Evolutionary conservation across 2,797 vertebrate genomes (phyloP).

Genomic region (Pelochelys cantorii): DNA sequence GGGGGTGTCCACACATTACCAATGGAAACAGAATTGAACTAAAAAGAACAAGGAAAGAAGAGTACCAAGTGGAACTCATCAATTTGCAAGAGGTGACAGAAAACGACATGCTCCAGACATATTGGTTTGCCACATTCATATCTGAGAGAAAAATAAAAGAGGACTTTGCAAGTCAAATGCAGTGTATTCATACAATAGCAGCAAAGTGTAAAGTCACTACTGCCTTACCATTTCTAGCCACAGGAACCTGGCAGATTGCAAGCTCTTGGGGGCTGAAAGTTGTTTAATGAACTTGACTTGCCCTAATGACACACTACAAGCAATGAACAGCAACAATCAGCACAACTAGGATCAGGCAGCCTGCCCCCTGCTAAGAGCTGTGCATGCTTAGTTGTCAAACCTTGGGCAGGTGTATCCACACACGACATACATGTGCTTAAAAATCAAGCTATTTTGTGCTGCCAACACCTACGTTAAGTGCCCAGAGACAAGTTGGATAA

Average conservation of each 20-base stretch:
- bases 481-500: slow-evolving; percentile 10
- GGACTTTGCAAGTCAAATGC: not conserved
- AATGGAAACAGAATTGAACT: slow-evolving; percentile 35
- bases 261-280: not conserved
- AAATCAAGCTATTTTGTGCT: not conserved
- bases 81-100: not conserved
- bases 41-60: not conserved
- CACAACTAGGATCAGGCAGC: not conserved
- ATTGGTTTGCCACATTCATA: not conserved
- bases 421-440: not conserved
- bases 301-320: fast-evolving
- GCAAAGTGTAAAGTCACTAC: fast-evolving
- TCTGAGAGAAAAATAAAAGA: not conserved
- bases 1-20: not conserved
- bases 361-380: fast-evolving
- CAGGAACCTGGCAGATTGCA: not conserved
- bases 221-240: not conserved
- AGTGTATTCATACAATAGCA: not conserved
- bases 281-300: not conserved
- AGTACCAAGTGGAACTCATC: not conserved
- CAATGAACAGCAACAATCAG: not conserved
- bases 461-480: not conserved
- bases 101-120: not conserved
- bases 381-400: not conserved
- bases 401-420: not conserved